Conservation (phyloP, 1,140 invertebrate genomes). For the Danaus melanippus region DNA sequence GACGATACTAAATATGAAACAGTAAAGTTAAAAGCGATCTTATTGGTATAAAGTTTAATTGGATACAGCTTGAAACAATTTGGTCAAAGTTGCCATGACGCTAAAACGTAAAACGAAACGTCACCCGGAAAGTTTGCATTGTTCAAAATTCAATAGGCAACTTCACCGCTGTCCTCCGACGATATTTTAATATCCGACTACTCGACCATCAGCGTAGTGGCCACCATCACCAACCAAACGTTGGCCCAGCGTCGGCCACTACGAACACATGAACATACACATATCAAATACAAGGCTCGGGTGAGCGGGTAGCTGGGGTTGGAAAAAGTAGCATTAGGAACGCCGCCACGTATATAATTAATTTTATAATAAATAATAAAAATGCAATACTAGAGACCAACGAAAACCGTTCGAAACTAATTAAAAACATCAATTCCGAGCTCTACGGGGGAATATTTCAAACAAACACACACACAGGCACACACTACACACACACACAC, state of each 20-base stretch:
- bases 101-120: too few relatives aligned
- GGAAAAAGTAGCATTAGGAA: too few relatives aligned
- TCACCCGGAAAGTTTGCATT: too few relatives aligned
- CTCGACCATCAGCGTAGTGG: too few relatives aligned
- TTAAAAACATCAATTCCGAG: constrained; percentile 68
- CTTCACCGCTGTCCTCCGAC: too few relatives aligned
- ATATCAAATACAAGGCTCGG: not conserved
- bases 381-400: constrained; percentile 42
- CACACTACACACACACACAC: not conserved
- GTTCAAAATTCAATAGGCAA: too few relatives aligned
- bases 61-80: too few relatives aligned
- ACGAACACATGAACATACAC: not conserved
- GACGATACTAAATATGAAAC: too few relatives aligned
- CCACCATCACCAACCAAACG: too few relatives aligned
- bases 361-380: constrained; percentile 41
- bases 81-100: too few relatives aligned
- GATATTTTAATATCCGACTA: too few relatives aligned
- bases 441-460: constrained; percentile 54
- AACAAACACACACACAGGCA: constrained; percentile 34
- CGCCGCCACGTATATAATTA: constrained; percentile 9
- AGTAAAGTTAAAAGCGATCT: not conserved
- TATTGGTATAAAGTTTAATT: not conserved
- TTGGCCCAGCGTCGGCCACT: too few relatives aligned
- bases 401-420: constrained; percentile 65
- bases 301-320: not conserved